Evolutionary conservation across 2,113 vertebrate genomes (phyloP).

Genomic region (Gambusia holbrooki): DNA sequence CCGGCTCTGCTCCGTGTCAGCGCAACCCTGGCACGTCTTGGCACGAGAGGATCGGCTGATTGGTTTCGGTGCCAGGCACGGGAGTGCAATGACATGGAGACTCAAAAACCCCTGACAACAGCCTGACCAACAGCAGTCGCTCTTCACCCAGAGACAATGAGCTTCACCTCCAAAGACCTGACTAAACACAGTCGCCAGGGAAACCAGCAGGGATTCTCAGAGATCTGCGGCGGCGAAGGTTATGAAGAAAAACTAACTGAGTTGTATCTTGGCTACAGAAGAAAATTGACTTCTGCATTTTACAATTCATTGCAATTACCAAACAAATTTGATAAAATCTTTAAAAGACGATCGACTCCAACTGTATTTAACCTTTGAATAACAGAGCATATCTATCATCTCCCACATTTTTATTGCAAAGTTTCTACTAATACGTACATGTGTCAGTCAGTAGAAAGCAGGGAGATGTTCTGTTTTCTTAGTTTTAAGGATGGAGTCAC

Average conservation of each 20-base stretch:
- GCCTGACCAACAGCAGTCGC: constrained; percentile 3
- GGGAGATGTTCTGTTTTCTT: constrained; percentile 30
- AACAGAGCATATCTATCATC: too few species aligned
- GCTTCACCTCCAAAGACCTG: constrained; percentile 39
- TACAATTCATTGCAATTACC: constrained; percentile 53
- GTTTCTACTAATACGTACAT: not conserved
- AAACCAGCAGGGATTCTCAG: constrained; percentile 33
- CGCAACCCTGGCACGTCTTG: constrained; percentile 20
- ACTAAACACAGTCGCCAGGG: constrained; percentile 38
- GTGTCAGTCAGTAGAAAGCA: constrained; percentile 13
- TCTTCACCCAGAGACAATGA: constrained; percentile 23
- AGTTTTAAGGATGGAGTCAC: constrained; percentile 23
- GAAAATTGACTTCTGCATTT: constrained; percentile 33
- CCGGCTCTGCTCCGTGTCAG: constrained; percentile 12
- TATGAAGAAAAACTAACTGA: constrained; percentile 7
- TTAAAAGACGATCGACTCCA: constrained; percentile 27
- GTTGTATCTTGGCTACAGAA: constrained; percentile 55
- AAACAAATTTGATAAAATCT: constrained; percentile 37
- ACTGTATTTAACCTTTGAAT: too few species aligned
- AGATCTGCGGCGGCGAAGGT: constrained; percentile 14
- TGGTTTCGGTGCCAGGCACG: constrained; percentile 40
- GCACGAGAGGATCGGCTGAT: constrained; percentile 28
- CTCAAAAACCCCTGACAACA: constrained; percentile 6
- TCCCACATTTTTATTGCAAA: too few species aligned
- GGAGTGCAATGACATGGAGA: constrained; percentile 28